These are phyloP conservation scores for Notothenia coriiceps DNA, from an alignment of 2,113 vertebrate species.

Conservation along the genomic window DNA sequence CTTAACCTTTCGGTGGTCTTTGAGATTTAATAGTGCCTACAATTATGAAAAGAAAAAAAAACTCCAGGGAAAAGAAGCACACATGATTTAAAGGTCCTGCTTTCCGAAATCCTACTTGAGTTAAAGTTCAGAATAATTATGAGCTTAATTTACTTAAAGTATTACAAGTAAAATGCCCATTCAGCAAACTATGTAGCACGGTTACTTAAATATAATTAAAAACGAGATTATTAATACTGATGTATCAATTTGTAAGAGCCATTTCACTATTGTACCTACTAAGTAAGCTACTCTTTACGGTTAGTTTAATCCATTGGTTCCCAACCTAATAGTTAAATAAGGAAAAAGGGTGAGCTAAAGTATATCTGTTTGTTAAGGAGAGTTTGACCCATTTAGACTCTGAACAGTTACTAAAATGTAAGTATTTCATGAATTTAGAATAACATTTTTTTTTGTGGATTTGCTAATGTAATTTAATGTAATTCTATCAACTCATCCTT, in stretches of 20 bases:
- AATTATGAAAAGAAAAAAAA: neutral
- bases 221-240: too few relatives aligned
- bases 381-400: neutral
- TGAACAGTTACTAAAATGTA: neutral
- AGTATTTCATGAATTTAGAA: neutral
- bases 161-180: neutral
- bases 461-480: too few relatives aligned
- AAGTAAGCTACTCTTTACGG: neutral
- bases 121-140: constrained; percentile 1
- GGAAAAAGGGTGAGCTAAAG: neutral
- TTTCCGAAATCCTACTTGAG: neutral
- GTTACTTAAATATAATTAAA: neutral
- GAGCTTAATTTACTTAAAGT: neutral
- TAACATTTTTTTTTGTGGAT: neutral
- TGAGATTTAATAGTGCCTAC: neutral
- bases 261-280: too few relatives aligned
- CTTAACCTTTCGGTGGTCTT: neutral
- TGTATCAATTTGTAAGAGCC: too few relatives aligned
- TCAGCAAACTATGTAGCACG: neutral
- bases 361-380: too few relatives aligned
- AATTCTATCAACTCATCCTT: neutral
- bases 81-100: neutral
- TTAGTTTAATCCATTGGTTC: neutral
- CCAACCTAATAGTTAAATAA: neutral
- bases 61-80: neutral